Conservation (phyloP, 2,888 invertebrate genomes). For the Oligia fasciuncula region DNA sequence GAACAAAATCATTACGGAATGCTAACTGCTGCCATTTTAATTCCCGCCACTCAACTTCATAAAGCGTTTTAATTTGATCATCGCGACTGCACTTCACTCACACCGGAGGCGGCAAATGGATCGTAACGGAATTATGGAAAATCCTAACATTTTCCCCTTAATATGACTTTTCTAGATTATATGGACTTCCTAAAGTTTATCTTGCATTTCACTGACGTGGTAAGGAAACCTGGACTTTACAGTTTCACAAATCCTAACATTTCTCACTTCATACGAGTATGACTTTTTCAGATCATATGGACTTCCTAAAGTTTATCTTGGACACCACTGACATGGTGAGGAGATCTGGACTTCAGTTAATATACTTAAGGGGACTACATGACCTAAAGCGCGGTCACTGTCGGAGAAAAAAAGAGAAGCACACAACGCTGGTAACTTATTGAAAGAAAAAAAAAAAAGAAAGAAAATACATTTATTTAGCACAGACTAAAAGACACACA, state of each 20-base stretch:
- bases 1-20: background rate
- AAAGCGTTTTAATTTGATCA: slow-evolving; percentile 1
- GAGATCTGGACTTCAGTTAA: background rate
- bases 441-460: too few species aligned
- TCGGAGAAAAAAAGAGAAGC: too few species aligned
- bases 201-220: background rate
- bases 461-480: too few species aligned
- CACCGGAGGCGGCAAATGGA: background rate
- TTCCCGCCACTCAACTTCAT: background rate
- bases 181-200: background rate
- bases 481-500: too few species aligned
- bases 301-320: background rate
- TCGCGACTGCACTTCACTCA: background rate
- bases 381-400: too few species aligned
- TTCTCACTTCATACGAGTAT: background rate
- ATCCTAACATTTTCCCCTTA: background rate
- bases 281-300: background rate
- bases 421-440: too few species aligned
- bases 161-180: background rate
- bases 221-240: background rate
- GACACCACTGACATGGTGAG: background rate
- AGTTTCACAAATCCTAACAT: background rate
- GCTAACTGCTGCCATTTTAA: slow-evolving; percentile 1
- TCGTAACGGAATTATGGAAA: background rate
- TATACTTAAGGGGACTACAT: background rate